phyloP scores from a whole-genome alignment of 1,140 invertebrate genomes.

The Metaphire vulgaris region DNA sequence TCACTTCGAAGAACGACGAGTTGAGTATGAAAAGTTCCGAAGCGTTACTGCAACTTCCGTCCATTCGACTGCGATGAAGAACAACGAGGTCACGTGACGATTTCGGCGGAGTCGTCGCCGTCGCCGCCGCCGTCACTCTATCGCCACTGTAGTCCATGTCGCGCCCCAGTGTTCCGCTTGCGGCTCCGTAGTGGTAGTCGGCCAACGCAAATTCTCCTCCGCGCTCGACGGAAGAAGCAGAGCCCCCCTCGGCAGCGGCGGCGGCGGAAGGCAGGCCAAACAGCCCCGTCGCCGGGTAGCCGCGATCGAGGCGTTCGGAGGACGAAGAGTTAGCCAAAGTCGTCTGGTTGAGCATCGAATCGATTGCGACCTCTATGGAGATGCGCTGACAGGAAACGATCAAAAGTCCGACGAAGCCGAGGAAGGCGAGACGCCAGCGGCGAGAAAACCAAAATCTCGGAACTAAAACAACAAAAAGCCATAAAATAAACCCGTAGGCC shows the following conservation, averaged over 20 bases:
- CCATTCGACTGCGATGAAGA: neutral
- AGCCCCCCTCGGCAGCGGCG: neutral
- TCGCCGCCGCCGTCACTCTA: neutral
- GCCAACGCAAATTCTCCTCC: neutral
- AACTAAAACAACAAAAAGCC: neutral
- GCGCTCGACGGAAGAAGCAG: neutral
- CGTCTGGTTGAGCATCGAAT: conserved; percentile 64
- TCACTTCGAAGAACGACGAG: neutral
- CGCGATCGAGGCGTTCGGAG: neutral
- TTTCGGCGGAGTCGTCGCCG: neutral
- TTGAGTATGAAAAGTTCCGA: neutral
- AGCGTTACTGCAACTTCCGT: neutral
- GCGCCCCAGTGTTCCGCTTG: neutral
- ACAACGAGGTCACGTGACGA: no score
- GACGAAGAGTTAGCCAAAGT: no score
- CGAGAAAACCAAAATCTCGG: conserved; percentile 31
- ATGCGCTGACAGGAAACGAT: conserved; percentile 69
- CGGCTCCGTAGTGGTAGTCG: neutral
- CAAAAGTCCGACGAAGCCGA: conserved; percentile 37
- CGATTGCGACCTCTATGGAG: conserved; percentile 80
- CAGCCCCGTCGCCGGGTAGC: neutral
- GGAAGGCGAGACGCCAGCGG: conserved; percentile 35
- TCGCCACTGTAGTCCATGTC: no score
- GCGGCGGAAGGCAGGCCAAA: neutral
- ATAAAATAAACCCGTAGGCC: no score